Evolutionary conservation across 2,113 vertebrate genomes (phyloP).

Genomic region (Eretmodus cyanostictus): DNA sequence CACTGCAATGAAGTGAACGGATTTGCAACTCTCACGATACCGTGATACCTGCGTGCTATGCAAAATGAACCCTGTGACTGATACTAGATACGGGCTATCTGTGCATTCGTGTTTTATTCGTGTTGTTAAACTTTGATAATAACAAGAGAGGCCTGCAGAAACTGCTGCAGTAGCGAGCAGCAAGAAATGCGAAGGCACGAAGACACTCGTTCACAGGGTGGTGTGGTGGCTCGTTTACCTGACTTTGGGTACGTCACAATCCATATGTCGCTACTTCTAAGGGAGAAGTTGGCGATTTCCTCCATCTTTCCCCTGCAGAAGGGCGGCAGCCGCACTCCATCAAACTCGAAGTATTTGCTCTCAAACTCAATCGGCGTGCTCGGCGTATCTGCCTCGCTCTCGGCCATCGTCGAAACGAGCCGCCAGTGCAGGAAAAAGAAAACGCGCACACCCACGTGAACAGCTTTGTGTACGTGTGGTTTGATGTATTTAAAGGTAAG

Average conservation of each 20-base stretch:
- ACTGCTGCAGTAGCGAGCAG: background rate
- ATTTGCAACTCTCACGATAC: background rate
- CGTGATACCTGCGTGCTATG: background rate
- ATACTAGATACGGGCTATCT: background rate
- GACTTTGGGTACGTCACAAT: slow-evolving; percentile 97
- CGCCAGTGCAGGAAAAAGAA: background rate
- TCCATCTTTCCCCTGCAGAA: slow-evolving; percentile 98
- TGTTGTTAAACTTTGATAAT: background rate
- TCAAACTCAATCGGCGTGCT: slow-evolving; percentile 95
- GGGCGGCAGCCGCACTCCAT: slow-evolving; percentile 93
- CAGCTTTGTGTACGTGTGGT: background rate
- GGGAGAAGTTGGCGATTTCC: slow-evolving; percentile 90
- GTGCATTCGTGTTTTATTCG: background rate
- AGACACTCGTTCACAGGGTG: background rate
- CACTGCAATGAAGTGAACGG: background rate
- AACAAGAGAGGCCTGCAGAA: background rate
- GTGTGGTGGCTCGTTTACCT: slow-evolving; percentile 67
- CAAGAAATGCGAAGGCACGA: background rate
- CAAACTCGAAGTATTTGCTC: slow-evolving; percentile 97
- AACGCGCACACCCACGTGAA: background rate
- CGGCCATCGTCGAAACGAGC: slow-evolving; percentile 79
- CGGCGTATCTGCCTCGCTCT: slow-evolving; percentile 93
- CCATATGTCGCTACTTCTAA: slow-evolving; percentile 93
- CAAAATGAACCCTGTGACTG: background rate
- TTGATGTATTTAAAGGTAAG: background rate